Conservation (phyloP, 2,113 vertebrate species). For the Tylochromis polylepis region DNA sequence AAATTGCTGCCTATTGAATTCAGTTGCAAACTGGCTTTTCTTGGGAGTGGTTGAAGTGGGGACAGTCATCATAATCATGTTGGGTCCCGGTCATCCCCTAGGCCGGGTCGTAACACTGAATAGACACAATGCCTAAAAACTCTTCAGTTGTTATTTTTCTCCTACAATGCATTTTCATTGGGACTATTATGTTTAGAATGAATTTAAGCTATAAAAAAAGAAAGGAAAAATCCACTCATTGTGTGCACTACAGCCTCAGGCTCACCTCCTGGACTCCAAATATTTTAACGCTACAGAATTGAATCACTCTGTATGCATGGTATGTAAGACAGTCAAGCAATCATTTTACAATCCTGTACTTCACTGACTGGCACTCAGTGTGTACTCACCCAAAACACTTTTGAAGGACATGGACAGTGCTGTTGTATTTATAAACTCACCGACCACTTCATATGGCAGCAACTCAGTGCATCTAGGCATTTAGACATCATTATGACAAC, state of each 20-base stretch:
- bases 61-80: too few species aligned
- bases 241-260: not conserved
- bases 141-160: not conserved
- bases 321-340: not conserved
- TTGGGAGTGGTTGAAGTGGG: too few species aligned
- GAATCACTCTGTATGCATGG: not conserved
- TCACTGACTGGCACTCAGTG: not conserved
- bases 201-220: not conserved
- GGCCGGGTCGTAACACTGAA: too few species aligned
- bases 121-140: not conserved
- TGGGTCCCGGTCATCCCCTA: too few species aligned
- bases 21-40: too few species aligned
- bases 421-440: not conserved
- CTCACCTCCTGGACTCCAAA: not conserved
- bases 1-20: too few species aligned
- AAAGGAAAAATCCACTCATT: not conserved
- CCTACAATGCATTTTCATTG: not conserved
- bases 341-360: not conserved
- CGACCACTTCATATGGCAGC: not conserved
- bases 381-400: not conserved
- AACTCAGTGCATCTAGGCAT: not conserved
- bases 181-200: not conserved
- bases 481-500: not conserved
- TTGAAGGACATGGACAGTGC: not conserved
- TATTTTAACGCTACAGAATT: not conserved